Base-by-base conservation (phyloP, 2,113 vertebrate genomes). In the Mesembrinibis cayennensis region DNA sequence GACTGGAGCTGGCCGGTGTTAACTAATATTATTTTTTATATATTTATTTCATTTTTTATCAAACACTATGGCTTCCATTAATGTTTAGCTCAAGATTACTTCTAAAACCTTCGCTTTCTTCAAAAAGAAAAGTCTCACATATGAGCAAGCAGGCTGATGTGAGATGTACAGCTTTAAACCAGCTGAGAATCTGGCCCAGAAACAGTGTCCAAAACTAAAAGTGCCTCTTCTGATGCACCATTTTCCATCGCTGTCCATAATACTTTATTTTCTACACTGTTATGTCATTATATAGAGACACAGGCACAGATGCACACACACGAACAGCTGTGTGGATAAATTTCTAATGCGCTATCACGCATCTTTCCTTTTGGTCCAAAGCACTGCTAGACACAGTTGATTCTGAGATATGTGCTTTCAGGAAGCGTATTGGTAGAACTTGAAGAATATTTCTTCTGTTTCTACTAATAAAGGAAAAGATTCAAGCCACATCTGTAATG, bases 401-500 rank as follows among this genome's bases (percentile, higher is more conserved):
- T 85, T 92, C 32, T 52, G 82, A 95, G 77, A 91, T n/a, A 50
- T 19, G 21, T 81, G 29, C 6, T 84, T 81, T 88, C 87, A 62
- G 50, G 23, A 93, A 95, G 32, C 0, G 0, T 62, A 59, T 11
- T 70, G 45, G 29, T 72, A 95, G 91, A 87, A 87, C 91, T 47
- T 87, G 36, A 89, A 94, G 92, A 95, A 84, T 29, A 65, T 72
- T 84, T 93, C 59, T 83, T 77, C 77, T 96, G 74, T 95, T 97
- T 97, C 82, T 67, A 42, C 61, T 93, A 97, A 95, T 96, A 93
- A 94, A 92, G n/a, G 13, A 80, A 93, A 97, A 67, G 88, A 47
- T 95, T 98, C 95, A 87, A 95, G 89, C 82, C 96, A 94, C 93
- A 93, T 98, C 97, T 95, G 97, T 90, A 97, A 56, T 95, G 96